A percentile compares a stretch with the other conserved stretches of the same genome.
These are phyloP conservation scores for Tiaroga cobitis DNA, from an alignment of 2,797 vertebrate species.

Conservation along the genomic window DNA sequence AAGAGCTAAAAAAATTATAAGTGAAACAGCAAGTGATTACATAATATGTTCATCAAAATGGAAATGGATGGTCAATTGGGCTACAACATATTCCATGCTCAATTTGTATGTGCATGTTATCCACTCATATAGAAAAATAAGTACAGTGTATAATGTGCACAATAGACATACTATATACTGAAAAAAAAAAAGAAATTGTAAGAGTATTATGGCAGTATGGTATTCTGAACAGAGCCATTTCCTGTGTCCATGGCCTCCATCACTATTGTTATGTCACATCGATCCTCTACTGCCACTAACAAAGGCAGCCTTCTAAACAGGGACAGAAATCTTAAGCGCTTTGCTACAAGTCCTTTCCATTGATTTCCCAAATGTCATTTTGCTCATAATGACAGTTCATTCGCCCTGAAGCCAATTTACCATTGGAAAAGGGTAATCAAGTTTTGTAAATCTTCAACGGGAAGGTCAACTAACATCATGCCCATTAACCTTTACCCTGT, in stretches of 20 bases:
- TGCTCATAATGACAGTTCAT: slow-evolving; percentile 18
- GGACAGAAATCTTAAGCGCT: slow-evolving; percentile 2
- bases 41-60: not conserved
- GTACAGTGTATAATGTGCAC: not conserved
- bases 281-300: slow-evolving; percentile 1
- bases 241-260: slow-evolving; percentile 5
- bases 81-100: not conserved
- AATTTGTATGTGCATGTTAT: not conserved
- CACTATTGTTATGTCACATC: slow-evolving; percentile 16
- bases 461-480: slow-evolving; percentile 13
- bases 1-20: not conserved
- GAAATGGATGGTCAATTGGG: not conserved
- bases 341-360: slow-evolving; percentile 30
- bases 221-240: slow-evolving; percentile 4
- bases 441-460: not conserved
- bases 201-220: not conserved
- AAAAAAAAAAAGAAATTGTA: not conserved
- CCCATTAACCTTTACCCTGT: not conserved
- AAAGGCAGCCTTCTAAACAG: slow-evolving; percentile 29
- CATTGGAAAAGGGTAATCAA: slow-evolving; percentile 3
- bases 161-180: not conserved
- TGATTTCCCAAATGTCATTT: slow-evolving; percentile 42
- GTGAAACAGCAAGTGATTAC: not conserved
- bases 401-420: not conserved
- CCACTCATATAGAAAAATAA: not conserved